Evolutionary conservation across 2,888 invertebrate species (phyloP), one percentile per base, ranked within the genome.

Genomic region (Orchesellides sinensis): DNA sequence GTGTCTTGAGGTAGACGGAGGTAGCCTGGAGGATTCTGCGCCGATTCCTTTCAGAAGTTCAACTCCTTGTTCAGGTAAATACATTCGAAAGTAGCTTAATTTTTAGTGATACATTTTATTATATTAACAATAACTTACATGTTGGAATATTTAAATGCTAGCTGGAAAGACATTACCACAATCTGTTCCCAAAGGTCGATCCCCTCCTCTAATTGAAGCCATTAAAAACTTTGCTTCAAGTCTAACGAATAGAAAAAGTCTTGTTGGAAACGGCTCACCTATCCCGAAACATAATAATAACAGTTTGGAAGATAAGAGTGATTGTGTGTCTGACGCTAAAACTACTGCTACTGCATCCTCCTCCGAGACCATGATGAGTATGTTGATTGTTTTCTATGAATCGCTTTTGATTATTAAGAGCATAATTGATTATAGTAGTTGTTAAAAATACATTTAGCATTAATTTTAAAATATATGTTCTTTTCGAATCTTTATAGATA

Each of bases 51-150:
- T 83, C 14, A 54, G 86, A 52, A 79, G 78, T 27, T 84, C 86
- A n/a, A 85, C 88, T 25, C 86, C 86, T 12, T 45, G 82, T 17
- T 86, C 87, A 75, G 87, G 87, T 88, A 85, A 27, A 19, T 10
- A 25, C 6, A 17, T 25, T 2, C 56, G 3, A n/a, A 27, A 17
- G 3, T 52, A 8, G 2, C 1, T 10, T 52, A 8, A 2, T 21
- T 52, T 52, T 8, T 17, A 17, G 25, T 59, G 23, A 1, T 56
- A 21, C n/a, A 25, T 45, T 65, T 59, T 69, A 52, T 32, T 32
- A 40, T n/a, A 49, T 25, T 52, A 70, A 70, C 49, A 35, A 32
- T 54, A 17, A 21, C 65, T 63, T 21, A 27, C 27, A 61, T 47
- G 40, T 25, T 66, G 8, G 45, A 14, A 12, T 56, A 27, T 17